phyloP scores from a whole-genome alignment of 2,888 invertebrate species.

The Leptothorax acervorum region DNA sequence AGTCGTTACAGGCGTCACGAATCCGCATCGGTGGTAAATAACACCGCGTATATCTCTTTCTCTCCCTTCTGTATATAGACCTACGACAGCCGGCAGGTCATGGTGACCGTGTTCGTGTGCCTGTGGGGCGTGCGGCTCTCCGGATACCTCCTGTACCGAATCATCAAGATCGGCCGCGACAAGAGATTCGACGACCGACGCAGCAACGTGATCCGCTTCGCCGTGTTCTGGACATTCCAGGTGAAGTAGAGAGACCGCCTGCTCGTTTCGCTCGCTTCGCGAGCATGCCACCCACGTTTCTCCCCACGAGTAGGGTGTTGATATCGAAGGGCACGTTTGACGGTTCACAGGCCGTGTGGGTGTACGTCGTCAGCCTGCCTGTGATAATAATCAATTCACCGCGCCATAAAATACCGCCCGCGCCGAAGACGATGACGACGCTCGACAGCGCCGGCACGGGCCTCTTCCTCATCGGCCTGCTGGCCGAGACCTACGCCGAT shows the following conservation, averaged over 20 bases:
- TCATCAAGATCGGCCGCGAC: constrained; percentile 95
- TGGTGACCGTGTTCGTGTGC: constrained; percentile 95
- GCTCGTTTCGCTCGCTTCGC: neutral
- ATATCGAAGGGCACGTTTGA: neutral
- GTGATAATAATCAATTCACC: constrained; percentile 96
- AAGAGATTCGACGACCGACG: constrained; percentile 96
- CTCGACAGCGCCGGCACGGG: constrained; percentile 95
- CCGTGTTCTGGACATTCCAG: constrained; percentile 97
- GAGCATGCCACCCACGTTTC: too few relatives aligned
- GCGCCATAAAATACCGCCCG: constrained; percentile 91
- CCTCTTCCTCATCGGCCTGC: constrained; percentile 93
- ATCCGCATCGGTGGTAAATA: neutral
- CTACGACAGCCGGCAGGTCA: constrained; percentile 95
- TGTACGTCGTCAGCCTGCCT: constrained; percentile 95
- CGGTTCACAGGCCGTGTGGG: constrained; percentile 93
- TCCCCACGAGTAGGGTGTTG: neutral
- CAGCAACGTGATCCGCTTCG: constrained; percentile 94
- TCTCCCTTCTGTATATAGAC: constrained; percentile 86
- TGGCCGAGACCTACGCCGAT: constrained; percentile 96
- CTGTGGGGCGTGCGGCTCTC: constrained; percentile 95
- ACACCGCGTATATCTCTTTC: constrained; percentile 53
- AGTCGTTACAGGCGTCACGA: neutral
- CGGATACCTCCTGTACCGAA: constrained; percentile 95
- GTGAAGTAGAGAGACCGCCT: constrained; percentile 84
- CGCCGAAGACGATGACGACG: constrained; percentile 94